These are phyloP conservation scores for Ophion slaviceki DNA, from an alignment of 2,888 invertebrate species.

Conservation along the genomic window DNA sequence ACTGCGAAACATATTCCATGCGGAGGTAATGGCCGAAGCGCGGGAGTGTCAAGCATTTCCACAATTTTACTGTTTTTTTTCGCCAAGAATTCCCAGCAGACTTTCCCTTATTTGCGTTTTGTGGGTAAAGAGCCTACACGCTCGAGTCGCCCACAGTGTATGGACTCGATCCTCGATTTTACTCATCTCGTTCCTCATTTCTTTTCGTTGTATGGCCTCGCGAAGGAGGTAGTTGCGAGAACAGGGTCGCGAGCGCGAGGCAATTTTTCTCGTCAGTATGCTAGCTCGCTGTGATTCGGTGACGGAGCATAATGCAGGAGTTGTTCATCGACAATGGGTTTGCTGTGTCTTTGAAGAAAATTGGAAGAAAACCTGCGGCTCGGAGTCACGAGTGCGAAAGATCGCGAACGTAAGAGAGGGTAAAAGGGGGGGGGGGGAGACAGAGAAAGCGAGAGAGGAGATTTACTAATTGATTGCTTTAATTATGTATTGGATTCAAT, in stretches of 20 bases:
- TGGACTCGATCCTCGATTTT: conserved; percentile 56
- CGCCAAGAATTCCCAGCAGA: conserved; percentile 64
- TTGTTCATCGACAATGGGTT: background rate
- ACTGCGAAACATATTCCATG: background rate
- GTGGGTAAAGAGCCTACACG: conserved; percentile 71
- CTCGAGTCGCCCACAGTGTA: conserved; percentile 74
- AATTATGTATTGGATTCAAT: background rate
- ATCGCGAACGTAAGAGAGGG: conserved; percentile 42
- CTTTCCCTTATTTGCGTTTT: conserved; percentile 61
- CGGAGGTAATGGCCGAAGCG: background rate
- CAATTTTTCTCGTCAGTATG: conserved; percentile 27
- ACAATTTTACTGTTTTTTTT: conserved; percentile 25
- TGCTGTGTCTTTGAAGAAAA: background rate
- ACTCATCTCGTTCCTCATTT: conserved; percentile 51
- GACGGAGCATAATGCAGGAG: background rate
- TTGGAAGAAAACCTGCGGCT: background rate
- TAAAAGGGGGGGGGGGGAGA: too few relatives aligned
- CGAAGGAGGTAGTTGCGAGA: conserved; percentile 43
- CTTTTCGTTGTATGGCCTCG: conserved; percentile 49
- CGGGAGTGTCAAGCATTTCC: background rate
- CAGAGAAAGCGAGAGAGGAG: background rate
- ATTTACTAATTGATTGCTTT: background rate
- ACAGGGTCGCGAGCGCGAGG: conserved; percentile 55
- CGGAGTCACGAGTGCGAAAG: background rate
- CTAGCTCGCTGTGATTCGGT: background rate